phyloP scores from a whole-genome alignment of 92 coral and sea anemone genomes.

The Chrysogorgia sp. region DNA sequence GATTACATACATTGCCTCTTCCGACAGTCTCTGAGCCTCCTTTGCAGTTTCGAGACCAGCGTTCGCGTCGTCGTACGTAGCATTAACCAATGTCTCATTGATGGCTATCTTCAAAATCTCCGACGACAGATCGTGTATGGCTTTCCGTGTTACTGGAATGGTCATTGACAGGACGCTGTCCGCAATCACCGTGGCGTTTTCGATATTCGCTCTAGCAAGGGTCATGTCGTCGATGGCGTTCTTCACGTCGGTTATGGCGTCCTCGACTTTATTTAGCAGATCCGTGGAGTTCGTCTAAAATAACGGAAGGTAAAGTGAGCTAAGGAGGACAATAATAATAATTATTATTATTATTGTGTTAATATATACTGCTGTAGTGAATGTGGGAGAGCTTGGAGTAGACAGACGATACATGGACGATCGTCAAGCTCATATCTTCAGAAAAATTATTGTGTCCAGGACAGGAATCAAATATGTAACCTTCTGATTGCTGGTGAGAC shows the following conservation, averaged over 20 bases:
- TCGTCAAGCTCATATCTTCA: too few relatives aligned
- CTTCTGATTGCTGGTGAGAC: too few relatives aligned
- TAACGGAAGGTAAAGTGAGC: not conserved
- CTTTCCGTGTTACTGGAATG: slow-evolving; percentile 75
- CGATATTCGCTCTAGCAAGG: slow-evolving; percentile 67
- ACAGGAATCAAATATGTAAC: too few relatives aligned
- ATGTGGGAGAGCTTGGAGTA: too few relatives aligned
- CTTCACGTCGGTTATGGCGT: slow-evolving; percentile 70
- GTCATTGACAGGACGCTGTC: slow-evolving; percentile 69
- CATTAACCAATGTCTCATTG: slow-evolving; percentile 71
- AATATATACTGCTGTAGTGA: too few relatives aligned
- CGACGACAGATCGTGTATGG: slow-evolving; percentile 70
- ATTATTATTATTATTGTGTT: too few relatives aligned
- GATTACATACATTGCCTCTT: slow-evolving; percentile 86
- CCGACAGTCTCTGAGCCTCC: slow-evolving; percentile 73
- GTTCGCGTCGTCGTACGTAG: slow-evolving; percentile 78
- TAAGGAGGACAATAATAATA: not conserved
- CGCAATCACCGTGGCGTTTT: slow-evolving; percentile 75
- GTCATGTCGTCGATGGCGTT: slow-evolving; percentile 70
- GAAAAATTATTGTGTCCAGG: too few relatives aligned
- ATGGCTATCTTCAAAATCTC: slow-evolving; percentile 73
- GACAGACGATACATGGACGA: too few relatives aligned
- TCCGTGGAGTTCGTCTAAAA: slow-evolving; percentile 78
- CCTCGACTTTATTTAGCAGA: slow-evolving; percentile 68
- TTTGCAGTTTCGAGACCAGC: slow-evolving; percentile 78